Conservation (phyloP, 2,888 invertebrate species). For the Tortrix viridana region DNA sequence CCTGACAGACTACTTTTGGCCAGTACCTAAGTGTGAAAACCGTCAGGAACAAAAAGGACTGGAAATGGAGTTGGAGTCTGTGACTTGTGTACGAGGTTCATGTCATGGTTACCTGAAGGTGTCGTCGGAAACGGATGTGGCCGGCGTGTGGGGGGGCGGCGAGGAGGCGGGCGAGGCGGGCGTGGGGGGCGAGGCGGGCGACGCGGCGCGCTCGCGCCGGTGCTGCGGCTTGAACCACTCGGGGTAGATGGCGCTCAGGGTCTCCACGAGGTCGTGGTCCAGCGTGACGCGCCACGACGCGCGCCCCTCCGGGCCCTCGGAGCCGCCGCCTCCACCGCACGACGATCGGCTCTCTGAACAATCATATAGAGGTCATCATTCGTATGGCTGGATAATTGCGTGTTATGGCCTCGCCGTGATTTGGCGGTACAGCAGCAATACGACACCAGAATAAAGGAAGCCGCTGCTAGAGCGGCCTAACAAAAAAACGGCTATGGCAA, state of each 20-base stretch:
- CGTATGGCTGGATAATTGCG: too few relatives aligned
- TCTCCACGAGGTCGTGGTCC: slow-evolving; percentile 96
- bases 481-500: too few relatives aligned
- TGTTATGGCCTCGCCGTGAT: too few relatives aligned
- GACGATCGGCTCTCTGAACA: slow-evolving; percentile 90
- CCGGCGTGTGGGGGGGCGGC: slow-evolving; percentile 58
- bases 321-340: slow-evolving; percentile 90
- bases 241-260: slow-evolving; percentile 95
- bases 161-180: slow-evolving; percentile 53
- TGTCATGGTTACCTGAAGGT: slow-evolving; percentile 65
- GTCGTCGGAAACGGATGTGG: slow-evolving; percentile 72
- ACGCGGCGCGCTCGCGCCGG: slow-evolving; percentile 70
- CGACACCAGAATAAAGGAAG: too few relatives aligned
- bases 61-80: too few relatives aligned
- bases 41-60: too few relatives aligned
- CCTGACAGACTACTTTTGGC: too few relatives aligned
- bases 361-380: slow-evolving; percentile 28
- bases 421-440: too few relatives aligned
- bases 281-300: slow-evolving; percentile 96
- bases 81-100: too few relatives aligned
- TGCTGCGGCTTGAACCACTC: slow-evolving; percentile 93
- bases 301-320: slow-evolving; percentile 88
- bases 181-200: slow-evolving; percentile 67
- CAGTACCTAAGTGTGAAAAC: too few relatives aligned
- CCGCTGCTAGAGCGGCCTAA: too few relatives aligned